Evolutionary conservation across 2,888 invertebrate genomes (phyloP), one percentile per base, ranked within the genome.

Genomic region (Tillus elongatus): DNA sequence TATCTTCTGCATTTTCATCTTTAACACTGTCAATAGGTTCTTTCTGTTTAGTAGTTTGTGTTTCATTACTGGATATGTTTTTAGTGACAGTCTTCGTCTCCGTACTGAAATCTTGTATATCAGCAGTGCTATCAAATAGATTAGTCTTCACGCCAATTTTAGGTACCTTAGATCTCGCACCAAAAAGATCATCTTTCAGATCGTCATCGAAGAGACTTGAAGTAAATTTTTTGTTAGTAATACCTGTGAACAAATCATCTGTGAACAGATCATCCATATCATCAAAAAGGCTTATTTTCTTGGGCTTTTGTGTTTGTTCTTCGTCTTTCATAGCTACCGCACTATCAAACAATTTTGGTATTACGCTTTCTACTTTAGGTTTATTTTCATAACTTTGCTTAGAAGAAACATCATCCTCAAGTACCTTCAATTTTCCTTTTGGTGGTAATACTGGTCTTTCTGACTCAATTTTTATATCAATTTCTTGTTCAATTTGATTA

Each of bases 181-280:
- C n/a, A n/a, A n/a, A n/a, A n/a, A n/a, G n/a, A n/a, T n/a, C n/a
- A n/a, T n/a, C n/a, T n/a, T n/a, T n/a, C 19, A 19, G 8, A 14
- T 43, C 43, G 16, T 56, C 52, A 43, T 54, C 54, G 36, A 59
- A 58, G 12, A 57, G 41, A 30, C 47, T 50, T 1, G 54, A 52
- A 14, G 50, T 45, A 12, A 47, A 46, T 35, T 53, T 54, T 28
- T 52, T 55, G 6, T 49, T 36, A 14, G 48, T 46, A 16, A 13
- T 33, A 12, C 24, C 24, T 24, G 6, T 10, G 15, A 39, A n/a
- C n/a, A n/a, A n/a, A n/a, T n/a, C n/a, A n/a, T n/a, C n/a, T n/a
- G n/a, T n/a, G 47, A 66, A 65, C 27, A 66, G 47, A 49, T 65
- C 62, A 34, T 60, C 59, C 35, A 56, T 54, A 34, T 50, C 46